These are phyloP conservation scores for Melanargia galathea DNA, from an alignment of 2,888 invertebrate species.

Conservation along the genomic window DNA sequence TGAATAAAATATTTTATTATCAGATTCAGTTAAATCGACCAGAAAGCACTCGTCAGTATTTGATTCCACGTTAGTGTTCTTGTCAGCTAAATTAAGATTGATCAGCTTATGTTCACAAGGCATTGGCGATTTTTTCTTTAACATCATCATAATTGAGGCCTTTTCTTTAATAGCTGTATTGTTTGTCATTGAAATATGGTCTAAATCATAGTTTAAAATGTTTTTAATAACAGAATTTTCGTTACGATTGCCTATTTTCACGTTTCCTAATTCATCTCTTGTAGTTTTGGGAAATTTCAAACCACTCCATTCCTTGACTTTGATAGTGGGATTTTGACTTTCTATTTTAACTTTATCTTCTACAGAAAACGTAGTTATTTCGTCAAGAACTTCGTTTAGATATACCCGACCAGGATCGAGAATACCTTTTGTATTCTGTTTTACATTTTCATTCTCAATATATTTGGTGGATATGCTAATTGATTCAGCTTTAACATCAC, in stretches of 20 bases:
- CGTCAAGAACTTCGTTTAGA: conserved; percentile 61
- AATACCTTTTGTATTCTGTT: conserved; percentile 35
- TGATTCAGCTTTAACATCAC: conserved; percentile 63
- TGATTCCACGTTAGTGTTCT: conserved; percentile 28
- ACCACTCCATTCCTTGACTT: conserved; percentile 27
- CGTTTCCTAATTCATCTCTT: conserved; percentile 50
- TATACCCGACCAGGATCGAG: conserved; percentile 57
- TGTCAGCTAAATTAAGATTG: conserved; percentile 49
- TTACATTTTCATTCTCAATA: conserved; percentile 26
- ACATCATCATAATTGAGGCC: conserved; percentile 57
- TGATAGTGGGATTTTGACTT: conserved; percentile 37
- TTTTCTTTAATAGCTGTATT: conserved; percentile 50
- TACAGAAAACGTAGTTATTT: conserved; percentile 58
- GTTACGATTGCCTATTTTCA: conserved; percentile 38
- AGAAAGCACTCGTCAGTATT: conserved; percentile 11
- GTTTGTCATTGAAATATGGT: conserved; percentile 57
- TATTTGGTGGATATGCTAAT: conserved; percentile 53
- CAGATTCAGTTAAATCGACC: conserved; percentile 26
- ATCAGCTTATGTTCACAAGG: conserved; percentile 46
- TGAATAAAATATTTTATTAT: conserved; percentile 30
- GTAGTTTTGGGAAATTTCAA: conserved; percentile 24
- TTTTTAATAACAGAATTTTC: conserved; percentile 59
- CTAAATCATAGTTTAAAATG: conserved; percentile 61
- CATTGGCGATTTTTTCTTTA: conserved; percentile 53
- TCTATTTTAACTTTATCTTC: conserved; percentile 30